Evolutionary conservation across 2,113 vertebrate species (phyloP), one percentile per base, ranked within the genome.

Genomic region (Mustela lutreola): DNA sequence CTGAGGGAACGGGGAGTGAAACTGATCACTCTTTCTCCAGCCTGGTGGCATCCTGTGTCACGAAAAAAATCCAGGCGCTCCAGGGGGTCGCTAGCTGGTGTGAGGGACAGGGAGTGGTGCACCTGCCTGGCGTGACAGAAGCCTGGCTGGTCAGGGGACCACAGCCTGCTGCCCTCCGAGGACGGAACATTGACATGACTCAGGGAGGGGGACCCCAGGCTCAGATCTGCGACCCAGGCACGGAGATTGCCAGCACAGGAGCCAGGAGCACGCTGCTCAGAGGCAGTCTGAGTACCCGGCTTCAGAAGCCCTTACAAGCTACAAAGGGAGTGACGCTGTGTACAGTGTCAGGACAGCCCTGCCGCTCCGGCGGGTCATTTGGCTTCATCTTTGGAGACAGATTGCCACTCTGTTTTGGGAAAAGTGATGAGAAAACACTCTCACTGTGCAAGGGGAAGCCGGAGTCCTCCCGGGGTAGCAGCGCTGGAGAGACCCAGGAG

Each of bases 291-390:
- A 9, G 18, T 9, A 31, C 33, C 7, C 6, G 45, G 31, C 24
- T 62, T 28, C 1, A 16, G 70, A 45, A n/a, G 0, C 82, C 82
- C 42, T 33, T 45, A 31, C 24, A 31, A 7, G 6, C 8, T 2
- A 10, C 24, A 36, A 53, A 50, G 75, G 15, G 18, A 62, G 21
- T 7, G 42, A 50, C 0, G 0, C 65, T 18, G 0, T 31, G 4
- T 14, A 42, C 39, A 26, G 18, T 33, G 42, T 45, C 0, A 0
- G 79, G 21, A 53, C 14, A 24, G 8, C 19, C 42, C 53, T 12
- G 6, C 53, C 24, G n/a, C 67, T 42, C 67, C 14, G 18, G 24
- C 42, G 33, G 19, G 14, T n/a, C 11, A 31, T 50, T 36, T 53
- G 18, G 50, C 15, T 19, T 80, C 28, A 0, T 50, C 39, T 22